Base-by-base conservation (phyloP, 2,797 vertebrate genomes). In the Taeniopygia guttata region DNA sequence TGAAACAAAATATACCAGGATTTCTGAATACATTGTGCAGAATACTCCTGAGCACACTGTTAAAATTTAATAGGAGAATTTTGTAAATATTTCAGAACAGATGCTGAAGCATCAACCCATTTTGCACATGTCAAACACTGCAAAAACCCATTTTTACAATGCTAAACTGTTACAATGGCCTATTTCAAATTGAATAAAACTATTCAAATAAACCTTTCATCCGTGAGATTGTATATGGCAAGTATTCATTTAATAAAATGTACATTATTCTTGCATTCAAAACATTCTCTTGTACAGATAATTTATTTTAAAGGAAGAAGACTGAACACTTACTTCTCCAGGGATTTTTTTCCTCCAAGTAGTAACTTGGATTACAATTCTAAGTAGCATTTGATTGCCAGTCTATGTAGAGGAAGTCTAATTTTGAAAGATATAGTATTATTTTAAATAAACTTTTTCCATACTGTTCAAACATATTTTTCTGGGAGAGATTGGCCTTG, bases 61-160 rank as follows among this genome's bases (percentile, higher is more conserved):
- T 87, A 88, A 90, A 95, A 93, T 78, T 90, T 93, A 94, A 85
- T 84, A 79, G 48, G 13, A 13, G 29, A 84, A 78, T 94, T 94
- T 89, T 72, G 78, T 89, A 96, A 93, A 86, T 89, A 93, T 94
- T 93, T 93, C 74, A 93, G 69, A 88, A 77, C 30, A 90, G 58
- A 32, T 86, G 67, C 83, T 91, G 79, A 69, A 89, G 9, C 88
- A 11, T 9, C 67, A 91, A 84, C 63, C 74, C 22, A 72, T 93
- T 95, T 94, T 91, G 84, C 73, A 90, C 4, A 0, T 79, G 82
- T 88, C 93, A 92, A 92, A 79, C 43, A 77, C 43, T 59, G 23
- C 23, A 77, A 94, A 91, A 78, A 6, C 16, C 27, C 11, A 29
- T 84, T 89, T 90, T 87, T 89, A 78, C 64, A 70, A 48, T 32